Percentiles rank a stretch among this genome's conserved stretches.
phyloP scores from a whole-genome alignment of 1,140 invertebrate genomes.

The Drosophila santomea region DNA sequence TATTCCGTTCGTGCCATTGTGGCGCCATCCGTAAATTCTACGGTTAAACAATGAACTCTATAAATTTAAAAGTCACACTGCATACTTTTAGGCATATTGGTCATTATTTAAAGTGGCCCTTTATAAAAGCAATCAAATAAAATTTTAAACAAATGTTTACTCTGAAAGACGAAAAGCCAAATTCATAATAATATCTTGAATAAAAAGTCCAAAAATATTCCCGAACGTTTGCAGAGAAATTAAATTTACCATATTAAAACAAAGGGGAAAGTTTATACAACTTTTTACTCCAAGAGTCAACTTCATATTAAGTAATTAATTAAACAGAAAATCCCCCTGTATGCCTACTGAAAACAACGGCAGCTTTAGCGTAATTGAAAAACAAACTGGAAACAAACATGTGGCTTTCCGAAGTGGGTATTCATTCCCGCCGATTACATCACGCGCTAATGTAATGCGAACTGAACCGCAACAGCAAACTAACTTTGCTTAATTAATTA shows the following conservation, averaged over 20 bases:
- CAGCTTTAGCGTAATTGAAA: slow-evolving; percentile 27
- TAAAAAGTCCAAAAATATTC: slow-evolving; percentile 6
- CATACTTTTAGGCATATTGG: slow-evolving; percentile 32
- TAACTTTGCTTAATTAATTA: slow-evolving; percentile 60
- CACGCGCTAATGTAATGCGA: slow-evolving; percentile 32
- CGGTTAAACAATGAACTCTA: slow-evolving; percentile 7
- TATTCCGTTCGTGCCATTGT: too few relatives aligned
- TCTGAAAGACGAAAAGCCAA: not conserved
- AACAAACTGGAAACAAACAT: slow-evolving; percentile 13
- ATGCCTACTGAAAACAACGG: slow-evolving; percentile 10
- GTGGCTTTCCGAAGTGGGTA: slow-evolving; percentile 12
- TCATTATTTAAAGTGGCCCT: not conserved
- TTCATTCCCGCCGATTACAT: slow-evolving; percentile 51
- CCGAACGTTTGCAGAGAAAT: not conserved
- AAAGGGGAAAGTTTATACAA: slow-evolving; percentile 4
- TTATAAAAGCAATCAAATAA: not conserved
- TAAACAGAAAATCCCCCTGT: slow-evolving; percentile 3
- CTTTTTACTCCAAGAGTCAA: slow-evolving; percentile 6
- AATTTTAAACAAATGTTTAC: slow-evolving; percentile 1
- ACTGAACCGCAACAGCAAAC: slow-evolving; percentile 10
- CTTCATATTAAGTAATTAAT: slow-evolving; percentile 32
- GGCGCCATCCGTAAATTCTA: not conserved
- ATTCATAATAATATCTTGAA: slow-evolving; percentile 18
- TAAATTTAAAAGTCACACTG: not conserved
- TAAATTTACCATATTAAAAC: not conserved